A percentile compares a stretch with the other conserved stretches of the same genome.
These are phyloP conservation scores for Phyllotreta striolata DNA, from an alignment of 2,888 invertebrate genomes.

Conservation along the genomic window DNA sequence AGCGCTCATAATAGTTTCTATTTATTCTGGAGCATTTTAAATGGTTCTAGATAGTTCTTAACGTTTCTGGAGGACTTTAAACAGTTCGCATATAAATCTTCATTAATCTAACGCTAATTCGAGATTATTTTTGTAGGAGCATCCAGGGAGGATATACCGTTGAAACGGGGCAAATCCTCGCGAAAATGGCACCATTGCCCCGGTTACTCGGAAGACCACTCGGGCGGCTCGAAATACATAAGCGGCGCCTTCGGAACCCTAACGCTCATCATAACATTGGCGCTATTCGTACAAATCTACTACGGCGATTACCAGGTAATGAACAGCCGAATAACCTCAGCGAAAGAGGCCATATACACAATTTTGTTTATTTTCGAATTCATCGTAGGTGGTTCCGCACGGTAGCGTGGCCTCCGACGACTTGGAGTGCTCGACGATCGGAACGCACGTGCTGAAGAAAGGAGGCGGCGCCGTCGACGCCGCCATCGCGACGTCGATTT, in stretches of 20 bases:
- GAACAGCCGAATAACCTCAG: neutral
- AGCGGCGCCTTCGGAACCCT: constrained; percentile 72
- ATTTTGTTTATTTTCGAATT: constrained; percentile 9
- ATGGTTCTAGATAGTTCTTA: too few relatives aligned
- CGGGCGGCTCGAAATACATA: constrained; percentile 72
- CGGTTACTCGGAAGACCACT: constrained; percentile 50
- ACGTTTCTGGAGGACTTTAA: too few relatives aligned
- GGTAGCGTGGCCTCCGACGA: constrained; percentile 78
- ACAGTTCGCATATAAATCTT: too few relatives aligned
- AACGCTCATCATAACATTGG: constrained; percentile 73
- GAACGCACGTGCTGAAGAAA: constrained; percentile 70
- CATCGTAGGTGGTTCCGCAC: constrained; percentile 72
- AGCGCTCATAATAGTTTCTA: too few relatives aligned
- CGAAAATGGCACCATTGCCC: constrained; percentile 51
- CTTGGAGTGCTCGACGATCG: constrained; percentile 75
- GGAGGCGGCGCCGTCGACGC: constrained; percentile 83
- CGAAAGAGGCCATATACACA: too few relatives aligned
- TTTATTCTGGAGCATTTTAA: too few relatives aligned
- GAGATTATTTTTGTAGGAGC: constrained; percentile 11
- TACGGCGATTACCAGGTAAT: constrained; percentile 76
- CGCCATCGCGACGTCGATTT: constrained; percentile 75
- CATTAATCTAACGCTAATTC: too few relatives aligned
- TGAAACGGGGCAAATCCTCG: constrained; percentile 59
- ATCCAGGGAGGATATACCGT: constrained; percentile 67
- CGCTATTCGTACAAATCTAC: constrained; percentile 76